phyloP scores from a whole-genome alignment of 2,888 invertebrate genomes.

The Argynnis bischoffii region DNA sequence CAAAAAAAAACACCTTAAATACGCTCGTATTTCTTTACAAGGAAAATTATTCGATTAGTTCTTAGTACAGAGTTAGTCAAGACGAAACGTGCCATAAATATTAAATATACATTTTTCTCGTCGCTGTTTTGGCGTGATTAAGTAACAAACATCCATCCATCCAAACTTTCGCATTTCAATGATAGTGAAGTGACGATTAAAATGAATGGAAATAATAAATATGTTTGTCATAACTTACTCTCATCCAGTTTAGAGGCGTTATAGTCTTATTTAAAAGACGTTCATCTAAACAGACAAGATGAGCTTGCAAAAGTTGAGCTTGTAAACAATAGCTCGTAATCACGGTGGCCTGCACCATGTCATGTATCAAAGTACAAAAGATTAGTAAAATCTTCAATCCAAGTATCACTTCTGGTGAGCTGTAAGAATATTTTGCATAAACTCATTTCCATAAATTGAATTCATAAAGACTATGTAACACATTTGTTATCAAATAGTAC shows the following conservation, averaged over 20 bases:
- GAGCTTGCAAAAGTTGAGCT: constrained; percentile 89
- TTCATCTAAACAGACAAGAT: constrained; percentile 87
- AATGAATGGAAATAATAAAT: too few relatives aligned
- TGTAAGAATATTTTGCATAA: constrained; percentile 50
- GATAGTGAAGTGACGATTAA: too few relatives aligned
- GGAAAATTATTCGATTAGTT: neutral
- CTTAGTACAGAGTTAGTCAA: too few relatives aligned
- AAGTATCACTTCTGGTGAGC: constrained; percentile 74
- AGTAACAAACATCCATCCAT: too few relatives aligned
- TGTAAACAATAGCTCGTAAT: constrained; percentile 92
- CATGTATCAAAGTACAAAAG: constrained; percentile 88
- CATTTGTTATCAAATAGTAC: neutral
- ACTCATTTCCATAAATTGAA: neutral
- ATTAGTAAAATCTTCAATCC: constrained; percentile 84
- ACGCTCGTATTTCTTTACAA: neutral
- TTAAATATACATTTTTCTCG: too few relatives aligned
- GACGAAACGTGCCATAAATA: too few relatives aligned
- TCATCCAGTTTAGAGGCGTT: constrained; percentile 89
- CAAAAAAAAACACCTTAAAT: neutral
- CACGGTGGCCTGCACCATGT: constrained; percentile 91
- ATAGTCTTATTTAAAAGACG: constrained; percentile 88
- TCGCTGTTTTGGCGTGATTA: too few relatives aligned
- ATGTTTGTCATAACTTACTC: constrained; percentile 69
- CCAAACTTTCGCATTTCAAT: too few relatives aligned
- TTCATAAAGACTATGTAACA: neutral